These are phyloP conservation scores for Drosophila subobscura DNA, from an alignment of 1,140 invertebrate genomes.

Conservation along the genomic window DNA sequence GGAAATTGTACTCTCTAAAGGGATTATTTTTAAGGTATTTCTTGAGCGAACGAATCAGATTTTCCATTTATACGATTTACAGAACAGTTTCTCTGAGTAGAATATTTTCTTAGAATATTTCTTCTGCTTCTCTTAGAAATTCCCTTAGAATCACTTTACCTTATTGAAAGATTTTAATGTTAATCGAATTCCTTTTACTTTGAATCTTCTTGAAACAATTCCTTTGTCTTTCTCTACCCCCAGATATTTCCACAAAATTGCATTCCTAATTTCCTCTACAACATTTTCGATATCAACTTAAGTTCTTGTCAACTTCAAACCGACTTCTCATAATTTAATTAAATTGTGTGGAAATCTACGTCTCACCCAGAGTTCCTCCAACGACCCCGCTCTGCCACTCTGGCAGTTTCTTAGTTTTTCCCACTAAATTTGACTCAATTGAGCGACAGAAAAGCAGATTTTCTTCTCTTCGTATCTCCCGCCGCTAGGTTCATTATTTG, in stretches of 20 bases:
- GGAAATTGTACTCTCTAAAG: no score
- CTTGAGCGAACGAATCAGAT: no score
- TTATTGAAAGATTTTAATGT: no score
- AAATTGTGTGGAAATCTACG: constrained; percentile 59
- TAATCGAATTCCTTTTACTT: no score
- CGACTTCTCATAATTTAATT: constrained; percentile 66
- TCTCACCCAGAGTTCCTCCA: neutral
- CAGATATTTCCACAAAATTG: constrained; percentile 10
- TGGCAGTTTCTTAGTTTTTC: constrained; percentile 16
- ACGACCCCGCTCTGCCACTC: neutral
- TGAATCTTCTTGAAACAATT: no score
- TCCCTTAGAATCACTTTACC: no score
- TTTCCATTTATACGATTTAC: no score
- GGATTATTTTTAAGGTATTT: no score
- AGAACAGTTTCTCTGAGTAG: no score
- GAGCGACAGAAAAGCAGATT: constrained; percentile 31
- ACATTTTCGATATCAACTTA: constrained; percentile 8
- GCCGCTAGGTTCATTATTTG: constrained; percentile 48
- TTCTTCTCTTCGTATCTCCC: no score
- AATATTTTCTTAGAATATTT: no score
- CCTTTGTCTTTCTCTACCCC: neutral
- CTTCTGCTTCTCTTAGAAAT: no score
- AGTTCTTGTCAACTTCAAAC: constrained; percentile 21
- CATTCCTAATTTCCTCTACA: constrained; percentile 7
- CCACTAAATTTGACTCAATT: constrained; percentile 34